Evolutionary conservation across 1,140 invertebrate genomes (phyloP), one percentile per base, ranked within the genome.

Genomic region (Probaryconus sp.): DNA sequence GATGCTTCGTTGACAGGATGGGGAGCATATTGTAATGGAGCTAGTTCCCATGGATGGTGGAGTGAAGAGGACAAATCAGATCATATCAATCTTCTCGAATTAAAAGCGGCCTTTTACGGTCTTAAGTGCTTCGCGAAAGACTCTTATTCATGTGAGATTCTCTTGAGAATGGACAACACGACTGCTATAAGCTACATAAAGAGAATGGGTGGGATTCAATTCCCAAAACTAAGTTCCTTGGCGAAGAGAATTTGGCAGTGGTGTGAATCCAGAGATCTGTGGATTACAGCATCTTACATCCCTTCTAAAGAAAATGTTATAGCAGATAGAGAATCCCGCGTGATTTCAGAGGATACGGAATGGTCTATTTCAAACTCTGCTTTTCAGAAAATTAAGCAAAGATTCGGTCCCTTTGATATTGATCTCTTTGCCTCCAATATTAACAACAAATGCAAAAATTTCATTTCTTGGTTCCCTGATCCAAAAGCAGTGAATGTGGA

Each of bases 91-190:
- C 2, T 13, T 1, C 20, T 64, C 0, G 60, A 64, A 28, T n/a
- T 70, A 7, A 30, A 21, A 18, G 50, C 50, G 0, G 18, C 30
- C 0, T 42, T 17, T 10, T 17, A 43, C n/a, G 60, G 40, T 3
- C 17, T 64, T 5, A 50, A 64, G 47, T 45, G 63, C 30, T 67
- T 67, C 20, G 30, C 20, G 17, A 21, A 35, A 9, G 6, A 47
- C 4, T 4, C 4, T 5, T 4, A 28, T 1, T 38, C 67, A 21
- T 73, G 67, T 38, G 58, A 76, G 24, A 78, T 82, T 53, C 35
- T 81, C n/a, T 55, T 77, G 1, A 28, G 77, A 18, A 56, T 79
- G 61, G 30, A 78, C 76, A 63, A n/a, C n/a, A n/a, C n/a, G n/a
- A n/a, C n/a, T n/a, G n/a, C n/a, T n/a, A n/a, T n/a, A n/a, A n/a